These are phyloP conservation scores for Diprion similis DNA, from an alignment of 1,140 invertebrate genomes.

Conservation along the genomic window DNA sequence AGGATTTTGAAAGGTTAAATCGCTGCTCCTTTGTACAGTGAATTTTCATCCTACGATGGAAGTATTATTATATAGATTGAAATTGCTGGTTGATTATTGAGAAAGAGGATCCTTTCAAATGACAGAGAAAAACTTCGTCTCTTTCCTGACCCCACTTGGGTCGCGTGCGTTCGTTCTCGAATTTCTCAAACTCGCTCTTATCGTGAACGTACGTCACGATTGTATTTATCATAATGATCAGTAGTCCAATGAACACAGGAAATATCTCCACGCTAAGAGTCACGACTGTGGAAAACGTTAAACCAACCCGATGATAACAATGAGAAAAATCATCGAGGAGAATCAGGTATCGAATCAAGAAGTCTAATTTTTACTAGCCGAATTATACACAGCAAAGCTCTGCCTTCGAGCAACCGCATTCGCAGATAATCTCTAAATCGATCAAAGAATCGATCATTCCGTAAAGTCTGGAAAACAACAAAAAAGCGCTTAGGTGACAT, in stretches of 20 bases:
- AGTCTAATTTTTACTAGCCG: too few relatives aligned
- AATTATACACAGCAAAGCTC: too few relatives aligned
- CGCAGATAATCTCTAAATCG: constrained; percentile 76
- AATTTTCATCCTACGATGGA: too few relatives aligned
- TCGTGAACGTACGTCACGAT: constrained; percentile 81
- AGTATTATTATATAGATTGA: too few relatives aligned
- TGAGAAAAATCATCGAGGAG: too few relatives aligned
- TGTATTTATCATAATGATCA: constrained; percentile 83
- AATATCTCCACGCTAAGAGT: constrained; percentile 74
- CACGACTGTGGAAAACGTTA: constrained; percentile 54
- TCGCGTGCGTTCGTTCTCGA: constrained; percentile 79
- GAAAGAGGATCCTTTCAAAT: too few relatives aligned
- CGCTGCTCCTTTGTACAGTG: too few relatives aligned
- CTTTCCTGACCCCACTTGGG: constrained; percentile 77
- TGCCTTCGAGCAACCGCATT: constrained; percentile 72
- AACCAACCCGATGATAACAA: neutral
- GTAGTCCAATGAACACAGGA: constrained; percentile 76
- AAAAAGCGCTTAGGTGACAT: too few relatives aligned
- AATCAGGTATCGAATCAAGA: too few relatives aligned
- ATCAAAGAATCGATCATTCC: constrained; percentile 70
- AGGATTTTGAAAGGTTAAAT: too few relatives aligned
- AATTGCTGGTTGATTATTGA: too few relatives aligned
- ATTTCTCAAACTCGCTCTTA: constrained; percentile 79
- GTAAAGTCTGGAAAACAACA: constrained; percentile 35
- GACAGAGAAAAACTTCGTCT: neutral